Conservation (phyloP, 2,888 invertebrate species). For the Allygus modestus region DNA sequence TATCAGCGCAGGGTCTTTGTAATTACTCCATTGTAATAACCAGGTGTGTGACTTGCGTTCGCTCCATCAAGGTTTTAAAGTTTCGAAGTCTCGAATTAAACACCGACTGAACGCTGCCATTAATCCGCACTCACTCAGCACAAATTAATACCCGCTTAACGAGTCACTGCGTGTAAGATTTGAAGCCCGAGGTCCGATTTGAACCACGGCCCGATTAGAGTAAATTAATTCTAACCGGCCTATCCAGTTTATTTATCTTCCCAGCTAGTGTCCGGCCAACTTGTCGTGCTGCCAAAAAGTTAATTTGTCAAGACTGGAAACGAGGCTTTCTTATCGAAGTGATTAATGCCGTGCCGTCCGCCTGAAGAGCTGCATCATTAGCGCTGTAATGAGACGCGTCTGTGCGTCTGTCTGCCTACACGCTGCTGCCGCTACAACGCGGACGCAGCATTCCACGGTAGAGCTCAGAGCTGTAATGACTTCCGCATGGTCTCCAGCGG, state of each 20-base stretch:
- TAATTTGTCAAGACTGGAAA: constrained; percentile 33
- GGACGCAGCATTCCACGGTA: not conserved
- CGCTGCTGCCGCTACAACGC: not conserved
- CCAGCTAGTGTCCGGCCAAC: not conserved
- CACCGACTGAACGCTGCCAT: not conserved
- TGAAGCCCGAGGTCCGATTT: not conserved
- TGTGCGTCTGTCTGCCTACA: not conserved
- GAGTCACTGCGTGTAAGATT: not conserved
- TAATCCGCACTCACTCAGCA: not conserved
- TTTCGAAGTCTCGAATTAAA: not conserved
- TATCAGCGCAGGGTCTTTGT: constrained; percentile 5
- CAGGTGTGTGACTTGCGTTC: constrained; percentile 17
- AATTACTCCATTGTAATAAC: constrained; percentile 20
- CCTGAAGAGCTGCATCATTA: constrained; percentile 25
- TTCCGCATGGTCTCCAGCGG: constrained; percentile 19
- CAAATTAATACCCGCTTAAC: not conserved
- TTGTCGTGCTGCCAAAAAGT: constrained; percentile 21
- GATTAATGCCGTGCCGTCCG: not conserved
- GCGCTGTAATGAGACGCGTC: constrained; percentile 21
- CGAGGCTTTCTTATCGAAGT: constrained; percentile 25
- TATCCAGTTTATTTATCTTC: constrained; percentile 3
- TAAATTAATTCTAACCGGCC: not conserved
- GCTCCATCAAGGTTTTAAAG: not conserved
- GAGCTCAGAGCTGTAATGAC: constrained; percentile 18
- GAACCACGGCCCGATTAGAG: not conserved